Evolutionary conservation across 1,140 invertebrate species (phyloP), one percentile per base, ranked within the genome.

Genomic region (Maconellicoccus hirsutus): DNA sequence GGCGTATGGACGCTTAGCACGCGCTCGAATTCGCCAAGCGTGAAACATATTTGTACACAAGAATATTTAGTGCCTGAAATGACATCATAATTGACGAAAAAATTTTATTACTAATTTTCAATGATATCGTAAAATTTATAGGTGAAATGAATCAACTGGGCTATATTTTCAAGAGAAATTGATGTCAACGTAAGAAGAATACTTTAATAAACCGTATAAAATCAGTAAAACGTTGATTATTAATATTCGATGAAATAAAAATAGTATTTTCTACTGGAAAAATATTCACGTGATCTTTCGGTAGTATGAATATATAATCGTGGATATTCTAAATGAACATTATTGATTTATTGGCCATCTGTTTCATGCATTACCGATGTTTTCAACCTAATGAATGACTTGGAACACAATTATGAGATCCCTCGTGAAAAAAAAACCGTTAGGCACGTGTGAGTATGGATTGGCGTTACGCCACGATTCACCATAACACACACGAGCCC

Each of bases 401-500:
- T 52, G 12, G 42, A 52, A 52, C n/a, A 19, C 42, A 16, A 52
- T 52, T 52, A 19, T 52, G n/a, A 52, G 42, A 52, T 52, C 42
- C 42, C 42, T 52, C n/a, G 42, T 33, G 21, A 10, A 25, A 25
- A 8, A 66, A 66, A 66, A 66, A 66, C 61, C 61, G 61, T 66
- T 66, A 66, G 61, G 61, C 61, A 66, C 61, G 61, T 66, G 61
- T 66, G 25, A 26, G 25, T 59, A 59, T 25, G 42, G 42, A 66
- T 66, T 66, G 61, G 61, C 61, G 61, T 66, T 66, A 66, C 61
- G 61, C 61, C 61, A 66, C 25, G 22, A 66, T 66, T 66, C 61
- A 66, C 61, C 61, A 23, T 25, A 25, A 66, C 16, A 59, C 22
- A 66, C 61, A 66, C 61, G 61, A 66, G 25, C 22, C 22, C 29